These are phyloP conservation scores for Caranx ignobilis DNA, from an alignment of 2,113 vertebrate genomes.

Conservation along the genomic window DNA sequence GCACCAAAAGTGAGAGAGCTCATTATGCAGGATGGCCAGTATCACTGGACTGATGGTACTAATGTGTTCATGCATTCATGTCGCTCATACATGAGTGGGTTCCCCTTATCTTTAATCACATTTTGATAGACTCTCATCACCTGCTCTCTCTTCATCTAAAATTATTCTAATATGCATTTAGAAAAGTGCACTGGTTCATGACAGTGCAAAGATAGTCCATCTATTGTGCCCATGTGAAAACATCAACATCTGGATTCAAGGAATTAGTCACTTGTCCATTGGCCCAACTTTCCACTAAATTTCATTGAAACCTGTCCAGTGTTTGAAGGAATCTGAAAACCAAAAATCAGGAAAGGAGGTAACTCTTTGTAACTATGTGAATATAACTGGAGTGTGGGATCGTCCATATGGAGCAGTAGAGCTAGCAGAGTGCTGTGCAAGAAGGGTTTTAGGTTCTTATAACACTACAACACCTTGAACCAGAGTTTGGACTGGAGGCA, in stretches of 20 bases:
- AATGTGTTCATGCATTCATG: too few species aligned
- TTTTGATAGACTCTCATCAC: too few species aligned
- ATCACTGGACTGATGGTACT: too few species aligned
- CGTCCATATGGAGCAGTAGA: not conserved
- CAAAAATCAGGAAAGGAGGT: not conserved
- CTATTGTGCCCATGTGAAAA: too few species aligned
- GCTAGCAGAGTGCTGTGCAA: not conserved
- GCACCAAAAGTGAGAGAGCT: too few species aligned
- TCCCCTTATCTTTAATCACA: too few species aligned
- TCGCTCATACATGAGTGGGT: too few species aligned
- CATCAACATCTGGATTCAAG: not conserved
- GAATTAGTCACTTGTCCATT: not conserved
- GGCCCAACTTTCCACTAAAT: not conserved
- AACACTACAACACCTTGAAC: not conserved
- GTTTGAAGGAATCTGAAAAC: not conserved
- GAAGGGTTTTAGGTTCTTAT: not conserved
- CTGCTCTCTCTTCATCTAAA: too few species aligned
- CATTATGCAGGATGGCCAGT: too few species aligned
- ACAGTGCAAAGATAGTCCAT: not conserved
- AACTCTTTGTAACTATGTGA: not conserved
- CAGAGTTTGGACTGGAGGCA: not conserved
- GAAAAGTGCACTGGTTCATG: not conserved
- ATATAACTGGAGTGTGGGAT: not conserved
- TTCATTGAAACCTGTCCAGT: not conserved
- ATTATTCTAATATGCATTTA: not conserved